phyloP scores from a whole-genome alignment of 2,113 vertebrate species.

The Channa argus region DNA sequence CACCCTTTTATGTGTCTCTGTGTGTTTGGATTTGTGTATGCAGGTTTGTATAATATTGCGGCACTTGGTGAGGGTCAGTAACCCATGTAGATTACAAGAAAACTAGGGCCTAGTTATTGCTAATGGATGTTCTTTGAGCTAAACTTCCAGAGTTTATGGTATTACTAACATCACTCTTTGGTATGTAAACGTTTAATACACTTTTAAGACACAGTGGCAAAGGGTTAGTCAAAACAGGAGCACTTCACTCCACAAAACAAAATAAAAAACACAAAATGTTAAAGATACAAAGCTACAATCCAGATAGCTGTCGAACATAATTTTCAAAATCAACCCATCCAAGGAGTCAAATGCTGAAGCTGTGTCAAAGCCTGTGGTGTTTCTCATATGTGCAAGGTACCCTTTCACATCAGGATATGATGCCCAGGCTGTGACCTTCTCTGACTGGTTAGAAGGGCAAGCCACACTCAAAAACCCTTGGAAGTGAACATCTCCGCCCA shows the following conservation, averaged over 20 bases:
- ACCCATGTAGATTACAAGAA: constrained; percentile 42
- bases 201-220: constrained; percentile 4
- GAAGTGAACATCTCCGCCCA: too few species aligned
- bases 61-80: constrained; percentile 38
- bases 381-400: too few species aligned
- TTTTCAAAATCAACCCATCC: too few species aligned
- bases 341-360: too few species aligned
- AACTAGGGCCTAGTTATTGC: constrained; percentile 32
- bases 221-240: constrained; percentile 3
- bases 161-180: constrained; percentile 25
- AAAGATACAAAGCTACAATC: too few species aligned
- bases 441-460: too few species aligned
- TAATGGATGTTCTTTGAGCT: constrained; percentile 60
- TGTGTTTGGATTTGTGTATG: constrained; percentile 41
- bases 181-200: constrained; percentile 24
- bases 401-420: too few species aligned
- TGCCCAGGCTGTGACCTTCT: too few species aligned
- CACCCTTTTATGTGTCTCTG: constrained; percentile 53
- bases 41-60: constrained; percentile 23
- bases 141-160: constrained; percentile 16
- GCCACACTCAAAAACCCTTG: too few species aligned
- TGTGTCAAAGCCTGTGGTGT: too few species aligned
- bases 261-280: neutral
- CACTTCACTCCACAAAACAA: neutral
- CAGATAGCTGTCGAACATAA: too few species aligned